Percentiles rank a stretch among this genome's conserved stretches.
Conservation (phyloP, 2,888 invertebrate species). For the Tinea trinotella region DNA sequence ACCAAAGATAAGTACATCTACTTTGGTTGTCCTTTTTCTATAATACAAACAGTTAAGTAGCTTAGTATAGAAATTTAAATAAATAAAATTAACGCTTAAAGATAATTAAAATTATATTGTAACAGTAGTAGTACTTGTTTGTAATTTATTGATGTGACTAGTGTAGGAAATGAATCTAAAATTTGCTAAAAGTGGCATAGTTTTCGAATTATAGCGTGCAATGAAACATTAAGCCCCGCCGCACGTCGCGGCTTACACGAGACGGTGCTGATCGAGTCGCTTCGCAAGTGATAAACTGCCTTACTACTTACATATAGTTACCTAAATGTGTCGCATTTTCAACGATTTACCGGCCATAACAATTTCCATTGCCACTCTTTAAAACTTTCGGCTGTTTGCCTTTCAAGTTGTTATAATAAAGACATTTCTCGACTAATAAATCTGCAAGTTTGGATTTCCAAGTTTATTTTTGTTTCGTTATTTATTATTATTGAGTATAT, state of each 20-base stretch:
- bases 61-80: too few relatives aligned
- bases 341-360: constrained; percentile 21
- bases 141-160: neutral
- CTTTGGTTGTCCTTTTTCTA: too few relatives aligned
- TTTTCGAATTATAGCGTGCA: constrained; percentile 42
- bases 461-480: too few relatives aligned
- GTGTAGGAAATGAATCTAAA: neutral
- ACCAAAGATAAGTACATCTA: too few relatives aligned
- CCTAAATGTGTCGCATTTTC: constrained; percentile 19
- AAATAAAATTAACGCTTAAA: too few relatives aligned
- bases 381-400: neutral
- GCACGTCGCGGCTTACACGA: constrained; percentile 39
- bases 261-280: constrained; percentile 39
- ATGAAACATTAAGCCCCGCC: constrained; percentile 46
- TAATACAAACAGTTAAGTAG: too few relatives aligned
- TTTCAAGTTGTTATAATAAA: neutral
- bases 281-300: constrained; percentile 54
- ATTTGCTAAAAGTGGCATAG: neutral
- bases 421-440: neutral
- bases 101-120: too few relatives aligned
- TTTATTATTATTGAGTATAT: too few relatives aligned
- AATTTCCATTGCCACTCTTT: constrained; percentile 18
- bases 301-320: constrained; percentile 10
- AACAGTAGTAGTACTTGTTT: neutral
- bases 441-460: too few relatives aligned